Conservation (phyloP, 2,797 vertebrate species). For the Anguilla obscura region DNA sequence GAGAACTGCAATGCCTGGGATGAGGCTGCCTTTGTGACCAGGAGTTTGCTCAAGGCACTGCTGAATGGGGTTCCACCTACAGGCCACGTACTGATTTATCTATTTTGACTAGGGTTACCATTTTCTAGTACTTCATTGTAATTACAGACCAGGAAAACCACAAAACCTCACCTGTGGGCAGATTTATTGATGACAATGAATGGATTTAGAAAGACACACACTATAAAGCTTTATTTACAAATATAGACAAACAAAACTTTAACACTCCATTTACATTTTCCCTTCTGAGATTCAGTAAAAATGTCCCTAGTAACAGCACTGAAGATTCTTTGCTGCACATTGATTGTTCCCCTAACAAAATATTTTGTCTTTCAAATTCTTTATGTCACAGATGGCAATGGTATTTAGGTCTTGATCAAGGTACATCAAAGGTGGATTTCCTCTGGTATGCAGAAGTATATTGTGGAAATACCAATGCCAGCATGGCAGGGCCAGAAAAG, state of each 20-base stretch:
- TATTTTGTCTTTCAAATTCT: background rate
- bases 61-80: background rate
- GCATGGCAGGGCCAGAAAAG: background rate
- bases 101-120: background rate
- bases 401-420: constrained; percentile 5
- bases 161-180: background rate
- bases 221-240: constrained; percentile 17
- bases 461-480: constrained; percentile 18
- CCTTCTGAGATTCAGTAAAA: constrained; percentile 1
- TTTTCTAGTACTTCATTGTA: background rate
- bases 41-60: background rate
- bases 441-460: background rate
- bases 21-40: background rate
- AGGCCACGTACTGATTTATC: background rate
- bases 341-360: constrained; percentile 18
- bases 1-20: background rate
- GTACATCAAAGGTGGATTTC: background rate
- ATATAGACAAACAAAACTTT: background rate
- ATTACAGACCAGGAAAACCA: background rate
- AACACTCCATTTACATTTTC: background rate
- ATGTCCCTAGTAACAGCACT: background rate
- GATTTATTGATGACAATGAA: background rate
- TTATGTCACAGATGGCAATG: background rate
- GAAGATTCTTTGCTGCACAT: background rate
- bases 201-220: background rate